Evolutionary conservation across 1,140 invertebrate species (phyloP).

Genomic region (Ericerus pela): DNA sequence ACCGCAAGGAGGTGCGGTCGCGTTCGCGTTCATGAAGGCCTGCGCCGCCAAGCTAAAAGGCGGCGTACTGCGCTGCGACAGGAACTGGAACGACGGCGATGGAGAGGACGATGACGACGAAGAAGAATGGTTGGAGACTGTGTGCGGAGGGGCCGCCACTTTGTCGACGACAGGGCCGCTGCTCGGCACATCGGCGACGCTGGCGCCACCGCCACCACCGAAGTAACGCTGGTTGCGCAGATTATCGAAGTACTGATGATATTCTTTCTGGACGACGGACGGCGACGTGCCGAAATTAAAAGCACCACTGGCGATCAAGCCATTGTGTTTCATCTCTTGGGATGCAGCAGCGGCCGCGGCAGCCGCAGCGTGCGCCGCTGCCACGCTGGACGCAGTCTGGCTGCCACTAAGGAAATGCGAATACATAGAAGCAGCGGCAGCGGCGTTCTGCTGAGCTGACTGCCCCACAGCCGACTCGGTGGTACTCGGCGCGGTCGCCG

Average conservation of each 20-base stretch:
- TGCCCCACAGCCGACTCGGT: neutral
- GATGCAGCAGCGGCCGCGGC: conserved; percentile 23
- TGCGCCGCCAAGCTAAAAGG: conserved; percentile 34
- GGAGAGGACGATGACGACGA: conserved; percentile 34
- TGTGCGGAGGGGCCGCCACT: conserved; percentile 33
- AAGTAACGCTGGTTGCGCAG: conserved; percentile 18
- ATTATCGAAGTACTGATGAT: conserved; percentile 37
- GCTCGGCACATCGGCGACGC: conserved; percentile 35
- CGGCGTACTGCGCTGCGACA: conserved; percentile 33
- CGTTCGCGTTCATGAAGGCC: conserved; percentile 25
- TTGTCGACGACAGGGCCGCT: conserved; percentile 40
- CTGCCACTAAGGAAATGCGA: neutral
- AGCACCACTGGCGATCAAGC: conserved; percentile 47
- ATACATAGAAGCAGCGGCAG: conserved; percentile 1
- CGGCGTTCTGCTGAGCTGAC: conserved; percentile 12
- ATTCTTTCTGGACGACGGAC: conserved; percentile 33
- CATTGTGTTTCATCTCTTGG: conserved; percentile 32
- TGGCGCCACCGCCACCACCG: conserved; percentile 7
- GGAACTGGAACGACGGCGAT: conserved; percentile 35
- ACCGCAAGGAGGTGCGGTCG: conserved; percentile 30
- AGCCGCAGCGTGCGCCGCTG: conserved; percentile 14
- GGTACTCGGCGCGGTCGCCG: neutral
- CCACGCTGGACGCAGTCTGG: conserved; percentile 5
- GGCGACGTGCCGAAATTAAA: conserved; percentile 49
- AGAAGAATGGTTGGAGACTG: conserved; percentile 15